A percentile compares a stretch with the other conserved stretches of the same genome.
Evolutionary conservation across 2,888 invertebrate genomes (phyloP).

Genomic region (Megamerina dolium): DNA sequence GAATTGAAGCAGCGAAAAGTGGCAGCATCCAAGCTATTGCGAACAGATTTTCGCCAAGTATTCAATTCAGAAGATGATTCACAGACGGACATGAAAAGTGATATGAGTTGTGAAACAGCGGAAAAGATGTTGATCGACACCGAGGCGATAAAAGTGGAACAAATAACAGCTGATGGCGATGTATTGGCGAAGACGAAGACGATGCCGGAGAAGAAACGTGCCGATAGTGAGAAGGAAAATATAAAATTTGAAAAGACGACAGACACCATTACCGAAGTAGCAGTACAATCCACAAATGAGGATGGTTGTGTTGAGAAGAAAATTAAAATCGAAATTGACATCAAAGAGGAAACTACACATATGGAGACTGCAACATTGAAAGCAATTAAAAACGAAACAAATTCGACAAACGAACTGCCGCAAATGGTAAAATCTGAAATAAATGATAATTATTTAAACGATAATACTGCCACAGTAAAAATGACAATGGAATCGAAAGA

Average conservation of each 20-base stretch:
- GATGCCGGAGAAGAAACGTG: background rate
- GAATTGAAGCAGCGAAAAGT: conserved; percentile 25
- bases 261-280: no score
- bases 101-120: background rate
- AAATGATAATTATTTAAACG: background rate
- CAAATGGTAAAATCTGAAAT: conserved; percentile 1
- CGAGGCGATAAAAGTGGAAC: no score
- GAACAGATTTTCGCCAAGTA: no score
- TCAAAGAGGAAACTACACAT: conserved; percentile 2
- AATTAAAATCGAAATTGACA: conserved; percentile 6
- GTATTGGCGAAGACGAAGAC: no score
- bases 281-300: no score
- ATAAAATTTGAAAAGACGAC: no score
- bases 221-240: background rate
- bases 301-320: no score
- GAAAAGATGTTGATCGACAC: no score
- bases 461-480: background rate
- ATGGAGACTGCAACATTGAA: no score
- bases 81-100: background rate
- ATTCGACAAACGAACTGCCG: background rate
- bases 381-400: no score
- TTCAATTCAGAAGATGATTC: conserved; percentile 9
- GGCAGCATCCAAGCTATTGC: conserved; percentile 7
- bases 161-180: no score
- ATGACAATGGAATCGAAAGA: background rate